Conservation (phyloP, 2,113 vertebrate species). For the Oceanodroma tethys region DNA sequence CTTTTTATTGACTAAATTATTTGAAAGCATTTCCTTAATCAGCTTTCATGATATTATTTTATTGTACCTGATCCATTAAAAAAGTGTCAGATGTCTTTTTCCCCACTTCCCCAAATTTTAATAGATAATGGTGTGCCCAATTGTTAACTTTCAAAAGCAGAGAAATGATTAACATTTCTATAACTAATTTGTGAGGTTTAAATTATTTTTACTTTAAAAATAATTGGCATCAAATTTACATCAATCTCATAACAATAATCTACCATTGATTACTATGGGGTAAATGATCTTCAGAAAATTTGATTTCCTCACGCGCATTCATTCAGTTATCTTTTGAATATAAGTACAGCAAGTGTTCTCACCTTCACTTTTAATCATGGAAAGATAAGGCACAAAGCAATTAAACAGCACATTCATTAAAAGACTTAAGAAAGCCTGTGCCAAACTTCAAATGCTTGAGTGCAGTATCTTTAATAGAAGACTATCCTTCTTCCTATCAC, state of each 20-base stretch:
- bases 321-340: background rate
- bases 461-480: background rate
- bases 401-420: background rate
- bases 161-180: background rate
- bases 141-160: background rate
- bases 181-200: background rate
- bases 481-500: background rate
- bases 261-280: background rate
- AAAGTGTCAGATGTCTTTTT: background rate
- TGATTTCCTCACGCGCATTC: background rate
- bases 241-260: background rate
- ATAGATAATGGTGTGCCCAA: background rate
- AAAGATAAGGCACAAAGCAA: background rate
- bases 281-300: background rate
- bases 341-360: background rate
- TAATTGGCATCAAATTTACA: slow-evolving; percentile 17
- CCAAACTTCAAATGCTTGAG: background rate
- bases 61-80: background rate
- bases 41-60: slow-evolving; percentile 3
- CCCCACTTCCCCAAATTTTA: background rate
- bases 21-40: slow-evolving; percentile 26
- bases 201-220: slow-evolving; percentile 4
- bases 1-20: slow-evolving; percentile 23
- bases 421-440: background rate
- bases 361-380: slow-evolving; percentile 3